Evolutionary conservation across 2,113 vertebrate species (phyloP).

Genomic region (Gavia stellata): DNA sequence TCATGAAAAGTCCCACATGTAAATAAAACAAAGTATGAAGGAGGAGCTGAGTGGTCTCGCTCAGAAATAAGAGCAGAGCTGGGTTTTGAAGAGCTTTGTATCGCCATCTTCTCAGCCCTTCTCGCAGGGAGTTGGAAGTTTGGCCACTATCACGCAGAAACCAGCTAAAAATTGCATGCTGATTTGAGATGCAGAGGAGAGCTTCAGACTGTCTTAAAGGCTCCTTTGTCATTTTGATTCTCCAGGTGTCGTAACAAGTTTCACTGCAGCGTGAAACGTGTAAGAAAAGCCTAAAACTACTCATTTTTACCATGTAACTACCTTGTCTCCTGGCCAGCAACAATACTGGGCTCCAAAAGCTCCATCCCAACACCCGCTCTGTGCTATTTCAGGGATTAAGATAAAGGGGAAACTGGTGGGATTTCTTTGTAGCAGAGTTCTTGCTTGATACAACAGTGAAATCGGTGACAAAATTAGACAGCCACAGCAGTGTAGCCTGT

Average conservation of each 20-base stretch:
- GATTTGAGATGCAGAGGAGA: neutral
- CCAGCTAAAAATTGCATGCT: neutral
- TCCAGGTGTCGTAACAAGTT: neutral
- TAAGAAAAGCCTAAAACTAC: neutral
- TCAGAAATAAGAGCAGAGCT: neutral
- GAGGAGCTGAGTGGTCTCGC: neutral
- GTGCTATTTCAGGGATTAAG: neutral
- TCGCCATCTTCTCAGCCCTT: neutral
- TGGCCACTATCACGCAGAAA: neutral
- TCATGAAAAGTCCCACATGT: neutral
- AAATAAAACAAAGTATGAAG: neutral
- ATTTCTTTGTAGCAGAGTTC: neutral
- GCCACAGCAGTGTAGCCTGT: rapidly evolving
- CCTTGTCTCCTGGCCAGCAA: neutral
- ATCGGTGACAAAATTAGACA: neutral
- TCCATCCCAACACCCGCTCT: rapidly evolving
- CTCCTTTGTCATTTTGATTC: neutral
- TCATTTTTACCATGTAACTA: rapidly evolving
- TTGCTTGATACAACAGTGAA: neutral
- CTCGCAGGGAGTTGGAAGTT: neutral
- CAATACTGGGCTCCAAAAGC: neutral
- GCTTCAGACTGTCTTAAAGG: neutral
- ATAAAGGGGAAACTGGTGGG: rapidly evolving
- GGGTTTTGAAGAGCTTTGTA: neutral
- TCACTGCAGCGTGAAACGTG: neutral